Conservation (phyloP, 2,888 invertebrate genomes). For the Agrotis segetum region DNA sequence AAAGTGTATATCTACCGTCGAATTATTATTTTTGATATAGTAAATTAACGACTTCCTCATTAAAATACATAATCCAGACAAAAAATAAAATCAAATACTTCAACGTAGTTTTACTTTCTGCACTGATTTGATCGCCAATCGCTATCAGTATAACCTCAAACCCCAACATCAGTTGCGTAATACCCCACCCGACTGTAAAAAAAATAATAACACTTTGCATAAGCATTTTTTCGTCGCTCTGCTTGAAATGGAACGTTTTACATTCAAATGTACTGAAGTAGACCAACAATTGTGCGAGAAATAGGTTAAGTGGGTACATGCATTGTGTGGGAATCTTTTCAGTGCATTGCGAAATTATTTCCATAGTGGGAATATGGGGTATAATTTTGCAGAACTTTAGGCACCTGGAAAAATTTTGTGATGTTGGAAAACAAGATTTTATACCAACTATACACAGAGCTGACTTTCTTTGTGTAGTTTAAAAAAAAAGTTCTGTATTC, state of each 20-base stretch:
- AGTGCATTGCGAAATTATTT: constrained; percentile 48
- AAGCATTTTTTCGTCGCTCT: constrained; percentile 85
- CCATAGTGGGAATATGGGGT: constrained; percentile 3
- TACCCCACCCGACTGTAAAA: constrained; percentile 72
- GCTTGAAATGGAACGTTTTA: constrained; percentile 74
- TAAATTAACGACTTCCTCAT: no score
- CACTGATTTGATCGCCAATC: constrained; percentile 40
- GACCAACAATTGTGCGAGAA: constrained; percentile 71
- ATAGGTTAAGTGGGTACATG: constrained; percentile 74
- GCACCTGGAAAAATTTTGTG: background rate
- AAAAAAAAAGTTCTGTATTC: no score
- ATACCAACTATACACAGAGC: no score
- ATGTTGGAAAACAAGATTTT: background rate
- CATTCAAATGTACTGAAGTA: constrained; percentile 78
- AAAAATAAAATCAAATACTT: no score
- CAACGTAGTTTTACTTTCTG: no score
- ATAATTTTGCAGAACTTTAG: background rate
- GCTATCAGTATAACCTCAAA: constrained; percentile 67
- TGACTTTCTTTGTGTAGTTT: no score
- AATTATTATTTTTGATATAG: no score
- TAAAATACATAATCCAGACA: no score
- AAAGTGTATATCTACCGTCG: no score
- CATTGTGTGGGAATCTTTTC: constrained; percentile 63
- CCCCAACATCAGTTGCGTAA: constrained; percentile 72
- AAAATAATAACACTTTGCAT: constrained; percentile 90